These are phyloP conservation scores for Microtus agrestis DNA, from an alignment of 2,797 vertebrate genomes.

Conservation along the genomic window DNA sequence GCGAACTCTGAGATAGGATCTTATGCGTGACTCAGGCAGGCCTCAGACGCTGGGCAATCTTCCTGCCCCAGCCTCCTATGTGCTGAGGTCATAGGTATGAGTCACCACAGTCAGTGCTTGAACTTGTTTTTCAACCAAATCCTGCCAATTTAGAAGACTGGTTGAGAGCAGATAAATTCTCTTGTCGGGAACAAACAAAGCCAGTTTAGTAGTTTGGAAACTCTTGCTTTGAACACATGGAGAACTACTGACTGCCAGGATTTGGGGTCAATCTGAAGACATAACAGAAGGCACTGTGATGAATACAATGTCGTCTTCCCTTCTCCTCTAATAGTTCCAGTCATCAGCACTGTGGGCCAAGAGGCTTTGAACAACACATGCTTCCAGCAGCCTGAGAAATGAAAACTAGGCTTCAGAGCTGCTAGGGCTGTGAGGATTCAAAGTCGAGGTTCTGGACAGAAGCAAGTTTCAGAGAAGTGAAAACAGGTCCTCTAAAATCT, in stretches of 20 bases:
- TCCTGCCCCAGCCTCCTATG: background rate
- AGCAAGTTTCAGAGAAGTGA: background rate
- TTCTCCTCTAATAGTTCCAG: slow-evolving; percentile 15
- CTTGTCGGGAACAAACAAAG: slow-evolving; percentile 27
- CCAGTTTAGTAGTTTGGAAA: slow-evolving; percentile 30
- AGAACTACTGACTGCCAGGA: background rate
- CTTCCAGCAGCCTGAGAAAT: background rate
- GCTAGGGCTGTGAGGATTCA: background rate
- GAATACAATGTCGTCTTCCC: background rate
- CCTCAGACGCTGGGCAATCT: background rate
- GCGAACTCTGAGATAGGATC: background rate
- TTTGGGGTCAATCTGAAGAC: slow-evolving; percentile 11
- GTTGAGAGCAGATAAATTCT: background rate
- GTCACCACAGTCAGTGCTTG: background rate
- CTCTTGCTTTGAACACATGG: background rate
- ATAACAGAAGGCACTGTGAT: background rate
- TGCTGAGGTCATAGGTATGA: background rate
- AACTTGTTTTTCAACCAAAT: background rate
- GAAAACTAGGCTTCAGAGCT: slow-evolving; percentile 1
- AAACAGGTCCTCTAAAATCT: background rate
- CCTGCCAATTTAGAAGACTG: slow-evolving; percentile 10
- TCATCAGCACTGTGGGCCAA: background rate
- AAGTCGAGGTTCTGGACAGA: background rate
- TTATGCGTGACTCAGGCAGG: background rate
- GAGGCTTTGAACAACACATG: background rate